Evolutionary conservation across 2,888 invertebrate species (phyloP).

Genomic region (Timema cristinae): DNA sequence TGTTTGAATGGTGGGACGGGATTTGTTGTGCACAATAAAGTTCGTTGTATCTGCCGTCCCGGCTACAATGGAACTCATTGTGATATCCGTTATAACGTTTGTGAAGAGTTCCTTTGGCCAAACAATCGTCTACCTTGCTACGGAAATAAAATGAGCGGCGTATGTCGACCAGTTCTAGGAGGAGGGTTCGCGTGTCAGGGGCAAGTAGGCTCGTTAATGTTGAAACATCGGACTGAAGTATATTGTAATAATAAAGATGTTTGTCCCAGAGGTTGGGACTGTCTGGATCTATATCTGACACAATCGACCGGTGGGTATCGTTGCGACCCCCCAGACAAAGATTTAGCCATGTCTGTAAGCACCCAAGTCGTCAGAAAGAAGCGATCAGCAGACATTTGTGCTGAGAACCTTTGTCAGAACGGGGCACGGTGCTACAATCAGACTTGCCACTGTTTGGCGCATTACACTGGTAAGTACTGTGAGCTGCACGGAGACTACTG

Average conservation of each 20-base stretch:
- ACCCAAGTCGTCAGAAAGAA: too few species aligned
- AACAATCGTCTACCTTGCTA: not conserved
- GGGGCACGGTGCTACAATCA: not conserved
- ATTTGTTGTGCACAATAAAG: not conserved
- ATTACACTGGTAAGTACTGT: not conserved
- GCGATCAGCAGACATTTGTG: not conserved
- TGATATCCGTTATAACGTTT: not conserved
- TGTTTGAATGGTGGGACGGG: not conserved
- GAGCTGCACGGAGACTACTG: not conserved
- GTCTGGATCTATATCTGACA: not conserved
- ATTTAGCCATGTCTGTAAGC: too few species aligned
- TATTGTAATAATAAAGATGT: not conserved
- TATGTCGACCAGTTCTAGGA: not conserved
- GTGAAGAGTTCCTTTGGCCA: not conserved
- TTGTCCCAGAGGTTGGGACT: not conserved
- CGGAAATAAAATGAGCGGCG: not conserved
- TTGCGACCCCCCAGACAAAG: not conserved
- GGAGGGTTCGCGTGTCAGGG: not conserved
- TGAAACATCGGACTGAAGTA: not conserved
- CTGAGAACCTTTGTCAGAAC: not conserved
- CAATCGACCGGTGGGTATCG: not conserved
- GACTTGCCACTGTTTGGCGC: not conserved
- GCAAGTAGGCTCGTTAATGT: too few species aligned
- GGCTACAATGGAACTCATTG: not conserved
- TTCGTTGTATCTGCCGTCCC: not conserved